These are phyloP conservation scores for Enoplosus armatus DNA, from an alignment of 2,797 vertebrate genomes.

Conservation along the genomic window DNA sequence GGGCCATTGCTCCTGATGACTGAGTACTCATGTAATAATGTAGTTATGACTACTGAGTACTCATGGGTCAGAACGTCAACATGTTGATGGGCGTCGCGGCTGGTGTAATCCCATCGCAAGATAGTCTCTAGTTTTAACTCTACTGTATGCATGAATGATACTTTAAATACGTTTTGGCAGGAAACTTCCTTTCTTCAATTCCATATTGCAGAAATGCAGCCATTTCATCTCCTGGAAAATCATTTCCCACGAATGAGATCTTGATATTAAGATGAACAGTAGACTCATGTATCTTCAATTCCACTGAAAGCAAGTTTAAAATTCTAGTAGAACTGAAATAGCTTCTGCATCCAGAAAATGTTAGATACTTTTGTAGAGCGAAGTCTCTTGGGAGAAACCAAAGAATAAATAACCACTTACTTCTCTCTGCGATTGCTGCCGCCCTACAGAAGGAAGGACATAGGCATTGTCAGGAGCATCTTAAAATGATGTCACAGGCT, in stretches of 20 bases:
- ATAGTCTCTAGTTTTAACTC: no score
- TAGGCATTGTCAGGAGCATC: conserved; percentile 71
- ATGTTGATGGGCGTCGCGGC: no score
- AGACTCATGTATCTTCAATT: conserved; percentile 7
- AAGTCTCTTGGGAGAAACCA: conserved; percentile 43
- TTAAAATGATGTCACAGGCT: conserved; percentile 62
- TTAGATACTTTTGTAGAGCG: conserved; percentile 28
- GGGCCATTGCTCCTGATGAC: no score
- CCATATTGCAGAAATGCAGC: not conserved
- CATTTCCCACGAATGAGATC: conserved; percentile 13
- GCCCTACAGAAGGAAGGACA: conserved; percentile 87
- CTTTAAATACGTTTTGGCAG: not conserved
- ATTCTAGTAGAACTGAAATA: conserved; percentile 2
- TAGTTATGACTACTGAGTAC: no score
- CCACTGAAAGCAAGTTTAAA: not conserved
- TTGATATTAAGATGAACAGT: not conserved
- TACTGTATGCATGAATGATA: not conserved
- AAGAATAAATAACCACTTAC: conserved; percentile 87
- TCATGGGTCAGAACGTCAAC: no score
- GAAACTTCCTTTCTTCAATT: not conserved
- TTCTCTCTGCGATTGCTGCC: conserved; percentile 97
- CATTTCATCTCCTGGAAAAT: conserved; percentile 7
- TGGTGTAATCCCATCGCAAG: no score
- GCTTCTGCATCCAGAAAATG: conserved; percentile 17
- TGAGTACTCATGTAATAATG: no score